A percentile compares a stretch with the other conserved stretches of the same genome.
Conservation (phyloP, 2,888 invertebrate species). For the Polia nebulosa region DNA sequence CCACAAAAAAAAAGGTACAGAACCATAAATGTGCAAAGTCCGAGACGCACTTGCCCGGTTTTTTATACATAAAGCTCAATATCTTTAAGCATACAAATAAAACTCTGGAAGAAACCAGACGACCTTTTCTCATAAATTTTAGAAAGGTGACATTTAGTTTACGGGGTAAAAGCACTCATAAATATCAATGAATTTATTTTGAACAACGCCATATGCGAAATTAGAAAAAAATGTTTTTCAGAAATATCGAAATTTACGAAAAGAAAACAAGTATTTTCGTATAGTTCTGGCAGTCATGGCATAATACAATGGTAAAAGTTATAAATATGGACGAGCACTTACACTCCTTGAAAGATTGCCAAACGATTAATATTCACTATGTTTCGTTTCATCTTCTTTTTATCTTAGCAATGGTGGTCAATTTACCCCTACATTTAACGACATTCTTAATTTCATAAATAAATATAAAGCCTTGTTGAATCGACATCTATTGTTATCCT, state of each 20-base stretch:
- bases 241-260: background rate
- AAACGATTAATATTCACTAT: background rate
- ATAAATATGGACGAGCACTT: background rate
- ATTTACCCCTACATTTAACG: background rate
- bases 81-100: background rate
- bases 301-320: background rate
- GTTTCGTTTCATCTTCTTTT: background rate
- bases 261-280: too few relatives aligned
- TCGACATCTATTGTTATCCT: too few relatives aligned
- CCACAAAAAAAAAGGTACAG: too few relatives aligned
- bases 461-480: too few relatives aligned
- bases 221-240: background rate
- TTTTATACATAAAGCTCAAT: too few relatives aligned
- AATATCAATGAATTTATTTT: background rate
- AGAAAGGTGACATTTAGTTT: constrained; percentile 1
- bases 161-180: background rate
- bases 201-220: background rate
- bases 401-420: background rate
- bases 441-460: background rate
- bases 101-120: background rate
- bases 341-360: background rate
- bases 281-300: too few relatives aligned
- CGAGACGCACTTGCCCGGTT: too few relatives aligned
- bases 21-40: too few relatives aligned
- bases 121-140: constrained; percentile 6